Conservation (phyloP, 2,888 invertebrate genomes). For the Chrysolina oricalcia region DNA sequence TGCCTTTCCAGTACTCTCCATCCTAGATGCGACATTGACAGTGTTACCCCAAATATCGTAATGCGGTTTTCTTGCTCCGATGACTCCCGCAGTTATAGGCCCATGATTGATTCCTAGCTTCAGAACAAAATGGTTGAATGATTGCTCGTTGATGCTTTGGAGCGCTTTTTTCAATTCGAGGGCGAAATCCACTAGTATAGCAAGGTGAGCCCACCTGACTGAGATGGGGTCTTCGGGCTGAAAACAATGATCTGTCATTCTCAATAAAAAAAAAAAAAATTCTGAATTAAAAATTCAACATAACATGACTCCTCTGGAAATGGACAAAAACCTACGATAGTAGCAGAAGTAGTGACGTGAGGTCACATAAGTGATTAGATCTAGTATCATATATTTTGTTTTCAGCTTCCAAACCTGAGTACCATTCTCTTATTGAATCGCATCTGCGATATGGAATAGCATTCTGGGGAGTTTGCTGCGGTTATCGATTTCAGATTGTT, state of each 20-base stretch:
- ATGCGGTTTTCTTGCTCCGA: constrained; percentile 95
- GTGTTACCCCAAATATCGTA: constrained; percentile 99
- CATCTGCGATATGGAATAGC: too few relatives aligned
- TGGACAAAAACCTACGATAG: too few relatives aligned
- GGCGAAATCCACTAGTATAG: constrained; percentile 91
- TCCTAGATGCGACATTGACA: constrained; percentile 96
- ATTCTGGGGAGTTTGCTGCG: too few relatives aligned
- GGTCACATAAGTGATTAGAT: too few relatives aligned
- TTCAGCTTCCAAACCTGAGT: too few relatives aligned
- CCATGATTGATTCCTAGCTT: constrained; percentile 97
- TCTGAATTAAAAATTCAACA: too few relatives aligned
- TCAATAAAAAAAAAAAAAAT: too few relatives aligned
- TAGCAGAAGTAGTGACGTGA: too few relatives aligned
- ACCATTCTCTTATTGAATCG: too few relatives aligned
- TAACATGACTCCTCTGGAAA: too few relatives aligned
- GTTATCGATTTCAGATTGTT: too few relatives aligned
- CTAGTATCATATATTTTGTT: too few relatives aligned
- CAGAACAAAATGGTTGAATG: constrained; percentile 94
- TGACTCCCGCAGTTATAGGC: constrained; percentile 95
- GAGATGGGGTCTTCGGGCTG: constrained; percentile 83
- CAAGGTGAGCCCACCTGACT: constrained; percentile 89
- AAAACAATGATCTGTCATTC: constrained; percentile 32
- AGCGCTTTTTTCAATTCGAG: constrained; percentile 92
- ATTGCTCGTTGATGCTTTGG: constrained; percentile 94
- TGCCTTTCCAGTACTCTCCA: constrained; percentile 98